Base-by-base conservation (phyloP, 2,888 invertebrate genomes). In the Ernsta delagoae region DNA sequence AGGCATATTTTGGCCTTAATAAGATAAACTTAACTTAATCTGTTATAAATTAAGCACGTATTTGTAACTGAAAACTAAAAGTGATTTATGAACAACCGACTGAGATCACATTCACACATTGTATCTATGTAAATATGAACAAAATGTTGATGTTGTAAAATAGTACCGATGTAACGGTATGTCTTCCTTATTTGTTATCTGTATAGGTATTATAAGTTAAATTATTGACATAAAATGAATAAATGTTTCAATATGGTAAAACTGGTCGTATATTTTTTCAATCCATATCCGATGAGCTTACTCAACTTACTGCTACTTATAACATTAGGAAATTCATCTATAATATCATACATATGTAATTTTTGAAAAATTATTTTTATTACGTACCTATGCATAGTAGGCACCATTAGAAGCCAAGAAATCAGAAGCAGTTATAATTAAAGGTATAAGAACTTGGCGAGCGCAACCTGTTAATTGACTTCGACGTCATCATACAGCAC, bases 141-240 rank as follows among this genome's bases (percentile, higher is more conserved):
- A 80, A 80, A 79, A 85, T 85, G 87, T 88, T 88, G 81, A 84
- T 85, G 83, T 87, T 84, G 82, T 83, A 79, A 73, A 75, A 77
- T 82, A 75, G 81, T 84, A 83, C 83, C 82, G 79, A 77, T 81
- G 79, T 82, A 80, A 81, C 83, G 85, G 85, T 89, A 86, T 77
- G 92, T 92, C 92, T 93, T 92, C 92, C 92, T 89, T 86, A 83
- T 87, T 89, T 92, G 90, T 92, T 90, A 90, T 86, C 85, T 90
- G 84, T 87, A 88, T 87, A 91, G 83, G 77, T 84, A 80, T 76
- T 75, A 77, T 91, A 90, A 91, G 89, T 90, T 93, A 92, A 92
- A 92, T 92, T 93, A 92, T 92, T 93, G 86, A 91, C 85, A 87
- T 81, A 87, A 86, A 88, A 86, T 83, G 78, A 92, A 89, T 92